Conservation (phyloP, 1,140 invertebrate genomes). For the Vanessa atalanta region DNA sequence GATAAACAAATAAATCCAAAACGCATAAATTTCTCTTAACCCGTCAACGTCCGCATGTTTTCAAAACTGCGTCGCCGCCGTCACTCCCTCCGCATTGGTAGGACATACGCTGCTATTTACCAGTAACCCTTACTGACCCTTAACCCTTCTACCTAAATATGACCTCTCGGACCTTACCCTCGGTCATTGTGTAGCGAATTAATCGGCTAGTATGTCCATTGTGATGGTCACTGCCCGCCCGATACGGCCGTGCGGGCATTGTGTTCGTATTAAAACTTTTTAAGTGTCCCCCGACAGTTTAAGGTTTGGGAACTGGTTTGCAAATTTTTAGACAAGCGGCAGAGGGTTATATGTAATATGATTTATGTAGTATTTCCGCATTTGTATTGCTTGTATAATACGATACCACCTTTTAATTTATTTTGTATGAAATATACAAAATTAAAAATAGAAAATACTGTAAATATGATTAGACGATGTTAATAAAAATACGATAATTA, state of each 20-base stretch:
- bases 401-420: not conserved
- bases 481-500: too few relatives aligned
- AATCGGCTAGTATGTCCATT: constrained; percentile 71
- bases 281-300: constrained; percentile 63
- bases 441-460: not conserved
- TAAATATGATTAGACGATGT: not conserved
- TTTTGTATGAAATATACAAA: not conserved
- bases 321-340: constrained; percentile 51
- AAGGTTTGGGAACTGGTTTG: constrained; percentile 65
- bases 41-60: constrained; percentile 63
- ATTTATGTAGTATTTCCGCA: constrained; percentile 48
- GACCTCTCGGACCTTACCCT: constrained; percentile 67
- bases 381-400: constrained; percentile 10
- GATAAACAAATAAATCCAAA: constrained; percentile 28
- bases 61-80: constrained; percentile 55
- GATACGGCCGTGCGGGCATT: constrained; percentile 52
- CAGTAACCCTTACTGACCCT: constrained; percentile 70
- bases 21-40: constrained; percentile 65
- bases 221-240: constrained; percentile 65
- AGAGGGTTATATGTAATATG: constrained; percentile 34
- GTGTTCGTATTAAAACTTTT: constrained; percentile 72
- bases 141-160: constrained; percentile 78
- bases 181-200: constrained; percentile 73
- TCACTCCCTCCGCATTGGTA: constrained; percentile 65
- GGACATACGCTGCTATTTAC: constrained; percentile 71